Base-by-base conservation (phyloP, 1,140 invertebrate genomes). In the Bombus balteatus region DNA sequence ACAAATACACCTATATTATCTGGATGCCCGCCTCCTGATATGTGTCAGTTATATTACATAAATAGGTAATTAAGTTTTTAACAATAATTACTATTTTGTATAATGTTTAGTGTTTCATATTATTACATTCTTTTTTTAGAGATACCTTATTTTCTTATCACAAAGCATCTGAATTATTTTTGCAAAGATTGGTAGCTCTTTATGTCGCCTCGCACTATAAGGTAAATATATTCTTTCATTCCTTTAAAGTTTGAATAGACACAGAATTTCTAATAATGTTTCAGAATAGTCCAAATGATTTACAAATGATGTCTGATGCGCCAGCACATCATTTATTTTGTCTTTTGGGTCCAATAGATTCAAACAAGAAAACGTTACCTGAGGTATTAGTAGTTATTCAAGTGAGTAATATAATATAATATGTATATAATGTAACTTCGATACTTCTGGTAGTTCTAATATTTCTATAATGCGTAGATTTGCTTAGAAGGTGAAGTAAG, bases 171-270 rank as follows among this genome's bases (percentile, higher is more conserved):
- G 99, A 99, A 95, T 95, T 97, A 4, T 99, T 99, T 95, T 95
- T 99, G 10, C 98, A 99, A 92, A 96, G 98, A 90, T 92, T 99
- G 0, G 98, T 99, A 84, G 97, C 98, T 57, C 96, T 99, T 10
- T 99, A 99, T 94, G 99, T 99, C 0, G 97, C 99, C 1, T 99
- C 99, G 25, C 99, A 99, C 96, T 99, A 99, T 93, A 99, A 99
- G 96, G 97, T 97, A 94, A 91, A 74, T 87, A 76, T 77, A 70
- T 71, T 78, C 32, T 43, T 78, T 57, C 65, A 73, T 83, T 70
- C 73, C 57, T 22, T 62, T 74, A 47, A 78, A 74, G 72, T 34
- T 83, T 47, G 3, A 59, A 77, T 73, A 62, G 0, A 47, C 59
- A 37, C 28, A 65, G 13, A 66, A 34, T 73, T 43, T 18, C 18